phyloP scores from a whole-genome alignment of 1,140 invertebrate genomes.

The Brachionus sp. region DNA sequence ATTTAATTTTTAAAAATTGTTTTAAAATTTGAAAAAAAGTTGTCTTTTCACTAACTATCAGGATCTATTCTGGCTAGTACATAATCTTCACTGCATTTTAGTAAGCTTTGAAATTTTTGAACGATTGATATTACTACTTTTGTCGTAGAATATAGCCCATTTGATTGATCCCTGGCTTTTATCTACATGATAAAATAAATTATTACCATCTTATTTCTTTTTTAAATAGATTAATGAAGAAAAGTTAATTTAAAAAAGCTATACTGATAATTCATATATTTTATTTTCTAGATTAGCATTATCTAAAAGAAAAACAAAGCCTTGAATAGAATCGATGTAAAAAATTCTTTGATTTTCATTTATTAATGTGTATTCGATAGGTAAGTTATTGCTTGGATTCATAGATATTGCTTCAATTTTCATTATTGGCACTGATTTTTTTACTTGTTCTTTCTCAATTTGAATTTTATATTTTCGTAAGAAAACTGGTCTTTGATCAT shows the following conservation, averaged over 20 bases:
- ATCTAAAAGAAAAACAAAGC: neutral
- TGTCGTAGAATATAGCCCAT: neutral
- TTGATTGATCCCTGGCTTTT: constrained; percentile 13
- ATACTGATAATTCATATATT: neutral
- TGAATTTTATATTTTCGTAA: neutral
- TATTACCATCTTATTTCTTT: neutral
- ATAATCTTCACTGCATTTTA: neutral
- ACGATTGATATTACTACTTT: neutral
- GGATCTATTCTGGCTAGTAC: constrained; percentile 11
- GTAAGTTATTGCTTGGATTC: neutral
- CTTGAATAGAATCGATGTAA: constrained; percentile 1
- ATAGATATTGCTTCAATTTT: constrained; percentile 34
- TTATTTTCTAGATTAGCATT: neutral
- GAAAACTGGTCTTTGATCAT: neutral
- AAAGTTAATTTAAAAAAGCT: neutral
- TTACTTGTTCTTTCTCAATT: neutral
- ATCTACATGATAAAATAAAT: neutral
- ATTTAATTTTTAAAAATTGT: neutral
- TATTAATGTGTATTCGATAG: neutral
- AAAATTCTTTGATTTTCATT: neutral
- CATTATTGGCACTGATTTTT: neutral
- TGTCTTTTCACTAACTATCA: neutral
- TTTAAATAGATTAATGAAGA: neutral
- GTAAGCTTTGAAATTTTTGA: neutral
- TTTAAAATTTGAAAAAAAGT: neutral